These are phyloP conservation scores for Gulo gulo DNA, from an alignment of 2,113 vertebrate genomes.

Conservation along the genomic window DNA sequence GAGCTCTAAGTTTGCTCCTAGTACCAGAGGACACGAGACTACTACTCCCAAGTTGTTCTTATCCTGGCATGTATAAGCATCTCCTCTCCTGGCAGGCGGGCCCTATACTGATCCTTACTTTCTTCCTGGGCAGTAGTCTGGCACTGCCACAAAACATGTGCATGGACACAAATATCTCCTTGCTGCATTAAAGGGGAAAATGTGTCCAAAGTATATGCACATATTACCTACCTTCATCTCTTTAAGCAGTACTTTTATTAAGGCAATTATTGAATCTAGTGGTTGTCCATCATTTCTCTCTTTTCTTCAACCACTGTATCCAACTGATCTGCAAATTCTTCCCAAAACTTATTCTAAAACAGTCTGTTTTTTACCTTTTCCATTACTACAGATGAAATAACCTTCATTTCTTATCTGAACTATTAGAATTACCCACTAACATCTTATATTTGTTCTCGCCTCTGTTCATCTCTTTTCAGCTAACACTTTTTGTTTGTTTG, in stretches of 20 bases:
- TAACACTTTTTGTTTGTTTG: not conserved
- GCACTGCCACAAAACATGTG: not conserved
- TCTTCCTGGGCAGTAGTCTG: not conserved
- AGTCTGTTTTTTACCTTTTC: not conserved
- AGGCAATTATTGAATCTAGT: too few species aligned
- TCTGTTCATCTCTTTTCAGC: not conserved
- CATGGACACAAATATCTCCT: not conserved
- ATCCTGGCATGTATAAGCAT: not conserved
- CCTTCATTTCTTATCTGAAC: not conserved
- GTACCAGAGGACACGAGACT: not conserved
- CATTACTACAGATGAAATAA: not conserved
- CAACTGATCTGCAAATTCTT: not conserved
- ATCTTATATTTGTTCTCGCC: not conserved
- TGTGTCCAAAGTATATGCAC: not conserved
- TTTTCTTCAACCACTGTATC: not conserved
- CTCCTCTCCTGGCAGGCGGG: not conserved
- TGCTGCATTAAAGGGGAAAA: not conserved
- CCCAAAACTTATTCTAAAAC: not conserved
- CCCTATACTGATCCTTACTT: not conserved
- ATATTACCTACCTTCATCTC: not conserved
- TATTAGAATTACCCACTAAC: not conserved
- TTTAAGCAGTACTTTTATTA: not conserved
- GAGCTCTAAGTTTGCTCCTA: not conserved
- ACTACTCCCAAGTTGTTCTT: not conserved
- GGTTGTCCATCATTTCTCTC: not conserved